Evolutionary conservation across 2,113 vertebrate genomes (phyloP), one percentile per base, ranked within the genome.

Genomic region (Cacatua alba): DNA sequence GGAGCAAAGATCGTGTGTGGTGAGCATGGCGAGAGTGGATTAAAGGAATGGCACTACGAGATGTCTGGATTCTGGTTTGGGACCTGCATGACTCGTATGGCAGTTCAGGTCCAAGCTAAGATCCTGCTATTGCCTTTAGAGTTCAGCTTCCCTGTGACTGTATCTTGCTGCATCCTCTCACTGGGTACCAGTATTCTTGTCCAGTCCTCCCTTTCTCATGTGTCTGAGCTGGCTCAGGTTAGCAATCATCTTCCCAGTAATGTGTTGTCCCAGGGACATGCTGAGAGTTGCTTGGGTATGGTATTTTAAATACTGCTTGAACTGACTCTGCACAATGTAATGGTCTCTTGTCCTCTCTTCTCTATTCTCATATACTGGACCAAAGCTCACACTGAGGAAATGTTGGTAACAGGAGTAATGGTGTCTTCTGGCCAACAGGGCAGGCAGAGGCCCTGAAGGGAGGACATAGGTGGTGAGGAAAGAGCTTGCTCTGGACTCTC

Each of bases 141-240:
- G 20, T 63, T 91, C 48, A 46, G 17, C 25, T 72, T 74, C 13
- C 23, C 19, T 74, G 0, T 39, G 14, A 18, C 29, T 78, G 28
- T 21, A 33, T 71, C 29, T 82, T 55, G 17, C 44, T 86, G 14
- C 24, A 31, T 79, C 67, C 43, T 92, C 74, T 75, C 35, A n/a
- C 33, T 69, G 68, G 39, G 18, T 43, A 31, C 17, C 24, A 8
- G 5, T 60, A 24, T 39, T 82, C 18, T 39, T 62, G 39, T 88
- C 43, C 39, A 43, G 26, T 70, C 23, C 14, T 81, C 14, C 46
- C 21, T 82, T 62, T 48, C 33, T 82, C 6, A 5, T 0, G 0
- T 63, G 18, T 68, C 55, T 63, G n/a, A 81, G 43, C 13, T 57
- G 33, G n/a, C 44, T 62, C 39, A 60, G 28, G 10, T 68, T 92